A percentile compares a stretch with the other conserved stretches of the same genome.
Evolutionary conservation across 2,888 invertebrate genomes (phyloP).

Genomic region (Platynereis dumerilii): DNA sequence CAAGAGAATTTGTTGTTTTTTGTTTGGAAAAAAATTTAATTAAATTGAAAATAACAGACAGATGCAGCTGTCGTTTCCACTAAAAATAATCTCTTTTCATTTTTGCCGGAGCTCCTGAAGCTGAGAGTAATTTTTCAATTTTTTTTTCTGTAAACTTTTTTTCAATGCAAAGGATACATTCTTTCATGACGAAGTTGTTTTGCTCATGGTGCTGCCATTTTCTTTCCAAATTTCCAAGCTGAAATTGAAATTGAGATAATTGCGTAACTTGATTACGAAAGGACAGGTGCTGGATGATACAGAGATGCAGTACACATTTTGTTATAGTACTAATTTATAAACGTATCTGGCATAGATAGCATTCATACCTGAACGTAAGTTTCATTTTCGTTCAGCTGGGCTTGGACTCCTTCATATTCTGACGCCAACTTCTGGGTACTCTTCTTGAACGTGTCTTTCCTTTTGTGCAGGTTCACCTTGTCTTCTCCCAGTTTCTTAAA

Average conservation of each 20-base stretch:
- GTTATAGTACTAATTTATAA: neutral
- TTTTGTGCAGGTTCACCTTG: constrained; percentile 51
- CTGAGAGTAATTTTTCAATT: no score
- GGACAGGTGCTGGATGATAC: neutral
- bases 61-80: no score
- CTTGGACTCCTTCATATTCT: constrained; percentile 65
- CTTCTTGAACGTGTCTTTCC: constrained; percentile 56
- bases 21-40: no score
- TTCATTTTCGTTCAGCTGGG: constrained; percentile 75
- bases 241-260: constrained; percentile 46
- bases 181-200: constrained; percentile 73
- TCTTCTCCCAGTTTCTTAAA: constrained; percentile 59
- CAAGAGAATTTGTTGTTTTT: no score
- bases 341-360: no score
- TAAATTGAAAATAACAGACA: no score
- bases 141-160: no score
- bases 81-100: no score
- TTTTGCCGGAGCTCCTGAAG: no score
- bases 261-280: neutral
- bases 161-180: constrained; percentile 69
- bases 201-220: constrained; percentile 74
- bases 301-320: neutral
- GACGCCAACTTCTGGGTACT: constrained; percentile 51
- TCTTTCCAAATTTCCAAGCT: constrained; percentile 75
- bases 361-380: constrained; percentile 65